Evolutionary conservation across 2,888 invertebrate species (phyloP), one percentile per base, ranked within the genome.

Genomic region (Euplagia quadripunctaria): DNA sequence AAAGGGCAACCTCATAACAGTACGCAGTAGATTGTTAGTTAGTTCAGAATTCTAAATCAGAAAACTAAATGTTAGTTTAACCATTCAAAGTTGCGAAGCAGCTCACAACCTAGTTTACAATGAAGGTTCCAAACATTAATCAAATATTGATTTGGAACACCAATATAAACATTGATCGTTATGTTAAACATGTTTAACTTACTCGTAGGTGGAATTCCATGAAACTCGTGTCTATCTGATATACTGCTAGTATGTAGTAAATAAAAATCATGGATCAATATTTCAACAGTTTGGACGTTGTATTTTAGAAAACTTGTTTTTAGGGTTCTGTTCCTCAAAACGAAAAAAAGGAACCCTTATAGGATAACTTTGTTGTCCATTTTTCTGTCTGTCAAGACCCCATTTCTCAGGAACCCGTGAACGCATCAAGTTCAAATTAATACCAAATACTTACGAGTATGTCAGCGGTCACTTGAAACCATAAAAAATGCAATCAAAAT

Each of bases 51-150:
- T 64, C 64, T 43, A 64, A 43, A 64, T 61, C 31, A 61, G 42
- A 55, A 42, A 68, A 17, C 17, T 64, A 63, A 52, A 64, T 72
- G 43, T 42, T 31, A 52, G 14, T 55, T 61, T 66, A 68, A 31
- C 43, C 17, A 20, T 63, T 4, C 51, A 63, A 64, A 64, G 63
- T 64, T 64, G 11, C 7, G 51, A 72, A 55, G 58, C 31, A 58
- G 41, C 75, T 76, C 73, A 70, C 75, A 68, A 63, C 52, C 41
- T 17, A 68, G 68, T 72, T 72, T 58, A 72, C 63, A 51, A 51
- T 68, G 52, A 63, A 64, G 64, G 64, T 42, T 49, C 16, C 31
- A 63, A 66, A 63, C 31, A 72, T 65, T 72, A 43, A 68, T 75
- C 61, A 71, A 68, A 72, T 61, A 69, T 67, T 66, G 66, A 63